phyloP scores from a whole-genome alignment of 2,888 invertebrate species.

The Marasmarcha lunaedactyla region DNA sequence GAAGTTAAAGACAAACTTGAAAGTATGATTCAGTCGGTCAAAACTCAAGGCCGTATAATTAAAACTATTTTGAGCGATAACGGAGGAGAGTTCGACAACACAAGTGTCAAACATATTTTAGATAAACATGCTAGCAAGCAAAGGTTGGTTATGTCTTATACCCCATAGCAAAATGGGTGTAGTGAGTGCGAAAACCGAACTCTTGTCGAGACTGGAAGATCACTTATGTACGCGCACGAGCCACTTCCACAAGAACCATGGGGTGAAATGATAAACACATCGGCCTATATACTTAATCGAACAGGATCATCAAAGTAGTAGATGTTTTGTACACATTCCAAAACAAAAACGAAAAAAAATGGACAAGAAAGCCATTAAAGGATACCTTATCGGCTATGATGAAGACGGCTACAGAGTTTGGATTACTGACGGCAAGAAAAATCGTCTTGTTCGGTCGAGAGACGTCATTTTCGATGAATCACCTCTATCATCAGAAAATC shows the following conservation, averaged over 20 bases:
- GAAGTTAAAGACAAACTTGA: no score
- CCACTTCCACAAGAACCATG: not conserved
- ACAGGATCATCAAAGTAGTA: not conserved
- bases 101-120: not conserved
- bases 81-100: slow-evolving; percentile 4
- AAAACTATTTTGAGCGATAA: slow-evolving; percentile 2
- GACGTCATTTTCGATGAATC: slow-evolving; percentile 1
- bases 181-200: not conserved
- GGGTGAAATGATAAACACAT: slow-evolving; percentile 1
- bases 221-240: not conserved
- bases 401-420: slow-evolving; percentile 2
- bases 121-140: not conserved
- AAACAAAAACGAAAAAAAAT: not conserved
- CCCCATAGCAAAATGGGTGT: slow-evolving; percentile 4
- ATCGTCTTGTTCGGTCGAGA: slow-evolving; percentile 1
- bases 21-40: not conserved
- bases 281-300: no score
- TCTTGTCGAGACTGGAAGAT: slow-evolving; percentile 2
- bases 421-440: not conserved
- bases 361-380: slow-evolving; percentile 2
- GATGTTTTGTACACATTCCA: not conserved
- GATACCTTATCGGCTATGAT: slow-evolving; percentile 1
- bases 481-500: no score
- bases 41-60: not conserved
- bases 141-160: slow-evolving; percentile 2